Evolutionary conservation across 2,797 vertebrate species (phyloP).

Genomic region (Gobionotothen gibberifrons): DNA sequence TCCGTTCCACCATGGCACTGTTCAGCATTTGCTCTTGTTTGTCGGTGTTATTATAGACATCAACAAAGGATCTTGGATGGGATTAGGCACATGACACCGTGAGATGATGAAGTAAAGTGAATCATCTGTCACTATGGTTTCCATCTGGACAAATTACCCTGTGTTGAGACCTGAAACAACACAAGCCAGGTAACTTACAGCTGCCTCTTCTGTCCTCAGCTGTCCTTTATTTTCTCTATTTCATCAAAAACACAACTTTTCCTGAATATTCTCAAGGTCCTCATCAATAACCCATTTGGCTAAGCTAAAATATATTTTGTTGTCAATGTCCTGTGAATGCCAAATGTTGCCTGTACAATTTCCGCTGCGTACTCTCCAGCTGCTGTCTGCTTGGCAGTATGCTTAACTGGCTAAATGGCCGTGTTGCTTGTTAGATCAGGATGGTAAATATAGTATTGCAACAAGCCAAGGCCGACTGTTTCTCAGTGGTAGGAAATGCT

Average conservation of each 20-base stretch:
- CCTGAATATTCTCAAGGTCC: constrained; percentile 40
- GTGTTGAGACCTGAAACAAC: constrained; percentile 53
- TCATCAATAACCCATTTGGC: constrained; percentile 69
- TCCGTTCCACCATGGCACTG: not conserved
- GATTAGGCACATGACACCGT: constrained; percentile 51
- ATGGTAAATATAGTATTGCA: constrained; percentile 52
- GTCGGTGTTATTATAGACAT: constrained; percentile 51
- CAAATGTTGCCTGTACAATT: constrained; percentile 66
- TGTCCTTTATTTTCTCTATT: constrained; percentile 22
- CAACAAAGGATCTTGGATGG: constrained; percentile 49
- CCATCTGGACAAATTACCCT: constrained; percentile 62
- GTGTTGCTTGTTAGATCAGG: constrained; percentile 54
- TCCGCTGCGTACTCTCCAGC: constrained; percentile 61
- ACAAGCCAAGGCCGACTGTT: constrained; percentile 51
- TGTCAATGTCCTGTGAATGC: constrained; percentile 53
- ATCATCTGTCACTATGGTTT: constrained; percentile 65
- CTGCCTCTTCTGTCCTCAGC: constrained; percentile 27
- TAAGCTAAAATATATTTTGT: constrained; percentile 50
- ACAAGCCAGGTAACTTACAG: constrained; percentile 29
- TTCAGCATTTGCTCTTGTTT: constrained; percentile 48
- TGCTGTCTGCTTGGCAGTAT: constrained; percentile 70
- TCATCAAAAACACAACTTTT: constrained; percentile 30
- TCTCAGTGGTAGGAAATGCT: constrained; percentile 39
- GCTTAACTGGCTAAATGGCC: constrained; percentile 55
- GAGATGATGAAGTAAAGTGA: constrained; percentile 57